Evolutionary conservation across 2,888 invertebrate genomes (phyloP).

Genomic region (Peribatodes rhomboidaria): DNA sequence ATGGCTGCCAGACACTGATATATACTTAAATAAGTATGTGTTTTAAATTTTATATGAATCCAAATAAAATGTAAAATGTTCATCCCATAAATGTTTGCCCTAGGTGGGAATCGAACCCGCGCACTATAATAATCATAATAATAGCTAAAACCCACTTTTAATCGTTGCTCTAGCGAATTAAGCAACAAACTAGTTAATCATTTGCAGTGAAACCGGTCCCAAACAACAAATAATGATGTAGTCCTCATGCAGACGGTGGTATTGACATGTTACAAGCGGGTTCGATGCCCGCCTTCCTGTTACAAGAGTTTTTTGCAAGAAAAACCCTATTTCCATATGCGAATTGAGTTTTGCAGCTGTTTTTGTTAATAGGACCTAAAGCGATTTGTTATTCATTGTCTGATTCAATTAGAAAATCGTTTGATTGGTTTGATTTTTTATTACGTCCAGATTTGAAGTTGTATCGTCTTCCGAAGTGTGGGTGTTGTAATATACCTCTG

Average conservation of each 20-base stretch:
- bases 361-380: slow-evolving; percentile 1
- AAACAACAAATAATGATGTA: slow-evolving; percentile 78
- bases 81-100: too few relatives aligned
- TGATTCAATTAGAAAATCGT: not conserved
- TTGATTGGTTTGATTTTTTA: not conserved
- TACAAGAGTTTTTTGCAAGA: slow-evolving; percentile 64
- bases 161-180: too few relatives aligned
- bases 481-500: too few relatives aligned
- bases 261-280: slow-evolving; percentile 77
- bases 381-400: not conserved
- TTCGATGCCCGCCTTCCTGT: slow-evolving; percentile 76
- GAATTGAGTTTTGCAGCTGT: slow-evolving; percentile 18
- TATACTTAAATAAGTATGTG: too few relatives aligned
- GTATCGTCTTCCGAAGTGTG: too few relatives aligned
- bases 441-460: too few relatives aligned
- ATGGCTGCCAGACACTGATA: too few relatives aligned
- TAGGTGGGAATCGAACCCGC: too few relatives aligned
- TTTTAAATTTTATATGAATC: too few relatives aligned
- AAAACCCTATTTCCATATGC: slow-evolving; percentile 52
- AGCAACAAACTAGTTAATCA: not conserved
- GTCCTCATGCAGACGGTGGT: slow-evolving; percentile 76
- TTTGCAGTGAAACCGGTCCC: slow-evolving; percentile 45
- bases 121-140: too few relatives aligned
- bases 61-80: too few relatives aligned
- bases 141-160: too few relatives aligned